Conservation (phyloP, 2,113 vertebrate genomes). For the Ictidomys tridecemlineatus region DNA sequence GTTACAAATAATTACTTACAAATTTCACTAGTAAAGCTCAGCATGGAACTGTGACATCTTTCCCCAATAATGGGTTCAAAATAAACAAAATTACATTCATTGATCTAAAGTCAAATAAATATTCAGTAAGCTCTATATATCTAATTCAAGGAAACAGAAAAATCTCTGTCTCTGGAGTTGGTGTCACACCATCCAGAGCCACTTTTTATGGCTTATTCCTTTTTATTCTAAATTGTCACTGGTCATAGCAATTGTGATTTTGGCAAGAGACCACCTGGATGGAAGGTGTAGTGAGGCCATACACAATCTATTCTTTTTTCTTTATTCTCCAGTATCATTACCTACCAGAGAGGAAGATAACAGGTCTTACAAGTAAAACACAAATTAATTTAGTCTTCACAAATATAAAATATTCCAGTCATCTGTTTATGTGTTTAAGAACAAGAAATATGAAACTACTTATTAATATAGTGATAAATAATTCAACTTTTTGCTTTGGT, state of each 20-base stretch:
- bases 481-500: not conserved
- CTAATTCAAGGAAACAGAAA: too few species aligned
- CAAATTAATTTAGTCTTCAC: not conserved
- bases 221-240: not conserved
- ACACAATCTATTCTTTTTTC: not conserved
- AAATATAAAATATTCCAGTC: not conserved
- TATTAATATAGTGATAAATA: not conserved
- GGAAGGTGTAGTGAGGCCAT: not conserved
- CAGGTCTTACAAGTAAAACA: not conserved
- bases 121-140: too few species aligned
- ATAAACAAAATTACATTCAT: too few species aligned
- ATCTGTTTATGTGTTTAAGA: constrained; percentile 5
- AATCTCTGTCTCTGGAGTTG: not conserved
- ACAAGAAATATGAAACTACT: not conserved
- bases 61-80: too few species aligned
- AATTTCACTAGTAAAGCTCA: too few species aligned
- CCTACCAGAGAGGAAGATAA: not conserved
- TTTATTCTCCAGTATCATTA: not conserved
- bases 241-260: not conserved
- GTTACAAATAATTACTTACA: too few species aligned
- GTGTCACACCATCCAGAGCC: not conserved
- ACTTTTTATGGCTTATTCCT: not conserved
- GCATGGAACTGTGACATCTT: too few species aligned
- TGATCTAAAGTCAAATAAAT: too few species aligned
- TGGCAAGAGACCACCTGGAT: not conserved